Percentiles rank a stretch among this genome's conserved stretches.
These are phyloP conservation scores for Anolis sagrei DNA, from an alignment of 2,113 vertebrate genomes.

Conservation along the genomic window DNA sequence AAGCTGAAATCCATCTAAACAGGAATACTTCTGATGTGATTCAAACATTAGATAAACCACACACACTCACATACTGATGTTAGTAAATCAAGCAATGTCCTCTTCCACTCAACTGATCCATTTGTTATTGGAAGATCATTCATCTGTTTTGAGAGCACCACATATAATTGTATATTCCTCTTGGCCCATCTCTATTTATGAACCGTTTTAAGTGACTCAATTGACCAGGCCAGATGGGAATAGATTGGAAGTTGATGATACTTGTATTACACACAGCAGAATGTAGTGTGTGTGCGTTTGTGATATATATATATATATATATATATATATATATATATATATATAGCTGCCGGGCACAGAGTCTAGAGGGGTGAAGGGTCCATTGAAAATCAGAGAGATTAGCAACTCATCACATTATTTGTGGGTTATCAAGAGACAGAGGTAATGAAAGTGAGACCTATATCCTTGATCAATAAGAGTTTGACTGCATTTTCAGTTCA, in stretches of 20 bases:
- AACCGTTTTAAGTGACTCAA: conserved; percentile 69
- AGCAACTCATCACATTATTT: conserved; percentile 96
- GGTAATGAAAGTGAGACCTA: conserved; percentile 92
- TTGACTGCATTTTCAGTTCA: conserved; percentile 98
- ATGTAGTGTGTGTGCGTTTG: conserved; percentile 47
- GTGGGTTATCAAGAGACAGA: conserved; percentile 93
- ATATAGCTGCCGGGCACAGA: conserved; percentile 55
- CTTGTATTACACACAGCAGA: conserved; percentile 70
- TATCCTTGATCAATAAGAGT: conserved; percentile 94
- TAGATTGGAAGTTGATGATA: conserved; percentile 70
- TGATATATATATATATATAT: conserved; percentile 57
- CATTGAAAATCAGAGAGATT: conserved; percentile 95
- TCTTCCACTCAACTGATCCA: background rate
- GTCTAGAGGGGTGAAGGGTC: conserved; percentile 84
- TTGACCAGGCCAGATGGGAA: conserved; percentile 75
- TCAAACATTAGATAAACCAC: background rate
- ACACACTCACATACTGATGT: background rate
- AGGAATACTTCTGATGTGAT: background rate
- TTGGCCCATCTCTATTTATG: conserved; percentile 56
- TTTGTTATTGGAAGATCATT: conserved; percentile 21
- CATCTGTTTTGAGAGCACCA: conserved; percentile 26
- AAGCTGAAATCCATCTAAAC: background rate
- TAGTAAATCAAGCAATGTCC: background rate
- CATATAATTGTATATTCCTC: conserved; percentile 32
- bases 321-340: no score